phyloP scores from a whole-genome alignment of 64 coral and sea anemone genomes.

The Stichodactyla helianthus region DNA sequence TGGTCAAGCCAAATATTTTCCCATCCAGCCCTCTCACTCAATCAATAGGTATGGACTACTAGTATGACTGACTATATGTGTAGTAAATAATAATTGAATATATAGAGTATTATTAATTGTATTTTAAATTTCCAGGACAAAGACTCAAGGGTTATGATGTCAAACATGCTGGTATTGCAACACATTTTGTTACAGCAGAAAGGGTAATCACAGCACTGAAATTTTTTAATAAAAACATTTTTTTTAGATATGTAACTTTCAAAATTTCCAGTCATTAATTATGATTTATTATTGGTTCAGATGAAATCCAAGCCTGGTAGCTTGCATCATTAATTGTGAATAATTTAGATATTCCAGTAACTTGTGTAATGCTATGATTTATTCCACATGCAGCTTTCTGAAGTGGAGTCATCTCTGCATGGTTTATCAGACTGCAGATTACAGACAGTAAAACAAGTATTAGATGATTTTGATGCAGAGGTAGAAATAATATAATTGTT shows the following conservation, averaged over 20 bases:
- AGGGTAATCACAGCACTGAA: slow-evolving; percentile 33
- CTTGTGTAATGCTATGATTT: neutral
- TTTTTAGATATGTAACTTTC: too few species aligned
- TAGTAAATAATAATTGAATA: too few species aligned
- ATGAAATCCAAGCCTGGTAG: too few species aligned
- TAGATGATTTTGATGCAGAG: slow-evolving; percentile 52
- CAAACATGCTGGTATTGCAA: slow-evolving; percentile 93
- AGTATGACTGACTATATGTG: too few species aligned
- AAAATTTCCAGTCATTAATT: too few species aligned
- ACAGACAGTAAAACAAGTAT: slow-evolving; percentile 18
- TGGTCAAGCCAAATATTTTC: too few species aligned
- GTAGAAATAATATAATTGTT: slow-evolving; percentile 1
- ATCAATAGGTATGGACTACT: too few species aligned
- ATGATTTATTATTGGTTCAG: too few species aligned
- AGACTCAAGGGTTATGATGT: slow-evolving; percentile 89
- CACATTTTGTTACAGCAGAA: slow-evolving; percentile 86
- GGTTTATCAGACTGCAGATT: slow-evolving; percentile 29
- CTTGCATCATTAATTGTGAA: too few species aligned
- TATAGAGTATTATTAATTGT: neutral
- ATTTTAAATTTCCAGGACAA: slow-evolving; percentile 51
- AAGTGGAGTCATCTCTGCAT: slow-evolving; percentile 39
- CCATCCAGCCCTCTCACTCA: too few species aligned
- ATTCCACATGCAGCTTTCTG: slow-evolving; percentile 31
- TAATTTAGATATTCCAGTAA: too few species aligned
- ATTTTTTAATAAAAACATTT: too few species aligned